Evolutionary conservation across 2,113 vertebrate genomes (phyloP), one percentile per base, ranked within the genome.

Genomic region (Spea multiplicata): DNA sequence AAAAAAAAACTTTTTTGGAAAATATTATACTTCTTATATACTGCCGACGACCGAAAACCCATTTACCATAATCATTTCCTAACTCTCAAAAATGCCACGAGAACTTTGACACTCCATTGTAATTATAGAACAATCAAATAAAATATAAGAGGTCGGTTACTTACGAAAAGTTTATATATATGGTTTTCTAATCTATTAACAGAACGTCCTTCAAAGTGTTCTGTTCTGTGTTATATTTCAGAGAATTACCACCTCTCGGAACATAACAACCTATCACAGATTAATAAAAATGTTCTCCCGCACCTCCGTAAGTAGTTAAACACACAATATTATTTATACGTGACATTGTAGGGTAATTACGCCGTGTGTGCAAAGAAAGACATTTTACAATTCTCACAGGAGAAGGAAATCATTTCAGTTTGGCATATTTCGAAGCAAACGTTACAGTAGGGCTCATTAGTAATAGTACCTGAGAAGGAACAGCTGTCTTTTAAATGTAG

Each of bases 401-500:
- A 93, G 90, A 93, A 94, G 94, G 94, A 94, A 95, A 94, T 93
- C 92, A 96, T 93, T 94, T 91, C 90, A 92, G 91, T 93, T 92
- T 92, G 90, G 91, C 88, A 86, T 90, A 91, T 93, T 90, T 92
- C 89, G 89, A 89, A 92, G 89, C 88, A 92, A 91, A 90, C 88
- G 90, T 88, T 91, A 90, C 89, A 90, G 91, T 92, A 91, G 94
- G 91, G 93, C 93, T 93, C 87, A 92, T 94, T 95, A 94, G 94
- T 95, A 95, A 95, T 92, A 92, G 91, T 95, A 97, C 95, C 95
- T 97, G 94, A 94, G 93, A 96, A 92, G 94, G 91, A 95, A 97
- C 96, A 97, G 94, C 96, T 98, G 96, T 92, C 93, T 94, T 91
- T 91, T 91, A 91, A 93, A 89, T 87, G 86, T 88, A 3, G 81